Percentiles rank a stretch among this genome's conserved stretches.
Evolutionary conservation across 1,140 invertebrate genomes (phyloP).

Genomic region (Chymomyza costata): DNA sequence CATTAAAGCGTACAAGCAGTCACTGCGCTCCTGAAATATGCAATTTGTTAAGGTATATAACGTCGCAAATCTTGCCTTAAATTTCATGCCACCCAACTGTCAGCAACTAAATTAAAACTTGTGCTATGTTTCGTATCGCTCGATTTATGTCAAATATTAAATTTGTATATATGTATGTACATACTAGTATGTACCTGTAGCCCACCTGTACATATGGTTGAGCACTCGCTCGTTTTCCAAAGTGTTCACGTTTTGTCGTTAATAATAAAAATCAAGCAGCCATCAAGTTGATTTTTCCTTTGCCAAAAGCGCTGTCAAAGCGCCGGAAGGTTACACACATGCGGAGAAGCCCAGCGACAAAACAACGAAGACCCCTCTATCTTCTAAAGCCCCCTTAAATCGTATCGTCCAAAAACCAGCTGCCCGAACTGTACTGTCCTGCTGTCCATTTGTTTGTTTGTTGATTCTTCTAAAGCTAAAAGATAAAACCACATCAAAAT

Average conservation of each 20-base stretch:
- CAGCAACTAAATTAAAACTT: slow-evolving; percentile 64
- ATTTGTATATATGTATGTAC: too few relatives aligned
- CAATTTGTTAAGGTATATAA: slow-evolving; percentile 58
- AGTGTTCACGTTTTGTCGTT: slow-evolving; percentile 67
- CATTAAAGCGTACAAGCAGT: slow-evolving; percentile 2
- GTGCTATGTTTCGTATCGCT: slow-evolving; percentile 46
- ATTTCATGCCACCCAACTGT: slow-evolving; percentile 56
- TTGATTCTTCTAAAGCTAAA: slow-evolving; percentile 62
- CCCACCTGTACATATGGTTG: background rate
- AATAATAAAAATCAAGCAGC: slow-evolving; percentile 70
- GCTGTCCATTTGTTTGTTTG: slow-evolving; percentile 66
- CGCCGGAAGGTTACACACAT: slow-evolving; percentile 48
- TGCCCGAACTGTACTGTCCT: slow-evolving; percentile 38
- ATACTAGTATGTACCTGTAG: slow-evolving; percentile 16
- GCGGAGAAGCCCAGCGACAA: background rate
- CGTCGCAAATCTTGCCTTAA: slow-evolving; percentile 57
- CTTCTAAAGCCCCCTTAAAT: slow-evolving; percentile 4
- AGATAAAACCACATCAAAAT: slow-evolving; percentile 72
- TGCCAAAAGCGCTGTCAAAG: slow-evolving; percentile 47
- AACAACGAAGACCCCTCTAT: background rate
- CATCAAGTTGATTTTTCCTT: slow-evolving; percentile 46
- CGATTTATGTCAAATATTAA: slow-evolving; percentile 53
- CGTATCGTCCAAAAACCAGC: slow-evolving; percentile 37
- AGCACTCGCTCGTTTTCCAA: slow-evolving; percentile 22
- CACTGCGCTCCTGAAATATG: slow-evolving; percentile 25